Evolutionary conservation across 1,140 invertebrate species (phyloP).

Genomic region (Musca vetustissima): DNA sequence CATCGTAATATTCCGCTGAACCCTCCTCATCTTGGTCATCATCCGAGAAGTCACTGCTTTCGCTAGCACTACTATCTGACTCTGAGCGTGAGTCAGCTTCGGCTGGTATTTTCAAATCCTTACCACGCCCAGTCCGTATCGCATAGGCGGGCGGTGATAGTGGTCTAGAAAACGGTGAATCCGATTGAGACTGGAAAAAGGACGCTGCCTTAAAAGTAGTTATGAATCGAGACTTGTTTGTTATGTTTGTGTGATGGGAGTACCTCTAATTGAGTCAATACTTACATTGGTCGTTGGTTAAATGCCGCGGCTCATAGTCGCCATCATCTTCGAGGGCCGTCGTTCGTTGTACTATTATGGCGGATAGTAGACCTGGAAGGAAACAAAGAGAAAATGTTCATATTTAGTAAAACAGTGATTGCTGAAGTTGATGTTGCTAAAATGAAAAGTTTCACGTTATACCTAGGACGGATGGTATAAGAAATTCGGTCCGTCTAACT

Average conservation of each 20-base stretch:
- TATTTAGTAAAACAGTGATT: too few relatives aligned
- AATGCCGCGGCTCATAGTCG: slow-evolving; percentile 43
- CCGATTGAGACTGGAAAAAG: slow-evolving; percentile 53
- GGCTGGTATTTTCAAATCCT: not conserved
- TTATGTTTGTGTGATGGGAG: slow-evolving; percentile 8
- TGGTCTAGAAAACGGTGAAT: slow-evolving; percentile 28
- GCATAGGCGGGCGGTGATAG: not conserved
- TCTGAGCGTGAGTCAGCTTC: not conserved
- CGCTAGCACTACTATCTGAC: slow-evolving; percentile 3
- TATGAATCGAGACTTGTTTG: slow-evolving; percentile 42
- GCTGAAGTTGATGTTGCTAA: too few relatives aligned
- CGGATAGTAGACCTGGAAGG: not conserved
- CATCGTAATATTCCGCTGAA: slow-evolving; percentile 47
- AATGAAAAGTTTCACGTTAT: too few relatives aligned
- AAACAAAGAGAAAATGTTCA: not conserved
- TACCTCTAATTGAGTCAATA: slow-evolving; percentile 15
- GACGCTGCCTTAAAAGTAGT: slow-evolving; percentile 56
- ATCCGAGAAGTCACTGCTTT: slow-evolving; percentile 32
- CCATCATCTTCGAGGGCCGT: slow-evolving; percentile 23
- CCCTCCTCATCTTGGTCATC: slow-evolving; percentile 43
- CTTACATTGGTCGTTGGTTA: slow-evolving; percentile 51
- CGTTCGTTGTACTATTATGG: not conserved
- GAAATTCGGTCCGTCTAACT: too few relatives aligned
- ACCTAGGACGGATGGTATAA: too few relatives aligned
- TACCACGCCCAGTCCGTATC: not conserved